These are phyloP conservation scores for Mormyrops attenuatus DNA, from an alignment of 2,797 vertebrate genomes.

Conservation along the genomic window DNA sequence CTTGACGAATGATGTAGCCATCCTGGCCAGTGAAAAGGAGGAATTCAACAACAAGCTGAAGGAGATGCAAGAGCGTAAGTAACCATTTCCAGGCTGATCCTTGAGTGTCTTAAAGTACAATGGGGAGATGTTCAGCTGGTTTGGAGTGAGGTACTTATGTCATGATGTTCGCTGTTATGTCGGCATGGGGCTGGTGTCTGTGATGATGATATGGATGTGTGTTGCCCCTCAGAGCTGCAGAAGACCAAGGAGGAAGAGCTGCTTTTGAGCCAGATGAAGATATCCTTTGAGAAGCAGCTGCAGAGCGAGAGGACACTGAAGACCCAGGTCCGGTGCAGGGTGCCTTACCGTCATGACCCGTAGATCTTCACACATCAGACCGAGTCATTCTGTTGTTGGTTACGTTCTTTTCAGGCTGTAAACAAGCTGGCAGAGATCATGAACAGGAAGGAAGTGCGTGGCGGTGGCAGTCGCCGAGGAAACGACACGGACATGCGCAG, in stretches of 20 bases:
- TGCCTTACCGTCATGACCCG: not conserved
- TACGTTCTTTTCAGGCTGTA: conserved; percentile 71
- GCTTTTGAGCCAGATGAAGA: conserved; percentile 74
- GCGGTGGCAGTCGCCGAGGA: conserved; percentile 80
- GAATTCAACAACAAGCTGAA: conserved; percentile 94
- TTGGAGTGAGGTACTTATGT: not conserved
- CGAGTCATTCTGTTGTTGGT: not conserved
- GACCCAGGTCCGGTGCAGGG: conserved; percentile 70
- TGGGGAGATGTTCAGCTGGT: not conserved
- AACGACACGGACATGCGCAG: conserved; percentile 90
- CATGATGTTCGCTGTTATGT: not conserved
- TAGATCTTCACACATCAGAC: not conserved
- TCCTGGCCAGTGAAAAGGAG: conserved; percentile 91
- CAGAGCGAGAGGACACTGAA: conserved; percentile 90
- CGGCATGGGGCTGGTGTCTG: not conserved
- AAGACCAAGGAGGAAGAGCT: conserved; percentile 79
- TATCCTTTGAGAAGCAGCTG: conserved; percentile 86
- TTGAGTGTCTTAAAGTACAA: not conserved
- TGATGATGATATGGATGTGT: not conserved
- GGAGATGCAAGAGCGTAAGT: conserved; percentile 82
- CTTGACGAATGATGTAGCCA: conserved; percentile 86
- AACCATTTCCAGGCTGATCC: not conserved
- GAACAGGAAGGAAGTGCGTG: conserved; percentile 86
- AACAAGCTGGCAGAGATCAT: conserved; percentile 98
- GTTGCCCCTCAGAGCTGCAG: conserved; percentile 66